Base-by-base conservation (phyloP, 2,797 vertebrate species). In the Helarctos malayanus region DNA sequence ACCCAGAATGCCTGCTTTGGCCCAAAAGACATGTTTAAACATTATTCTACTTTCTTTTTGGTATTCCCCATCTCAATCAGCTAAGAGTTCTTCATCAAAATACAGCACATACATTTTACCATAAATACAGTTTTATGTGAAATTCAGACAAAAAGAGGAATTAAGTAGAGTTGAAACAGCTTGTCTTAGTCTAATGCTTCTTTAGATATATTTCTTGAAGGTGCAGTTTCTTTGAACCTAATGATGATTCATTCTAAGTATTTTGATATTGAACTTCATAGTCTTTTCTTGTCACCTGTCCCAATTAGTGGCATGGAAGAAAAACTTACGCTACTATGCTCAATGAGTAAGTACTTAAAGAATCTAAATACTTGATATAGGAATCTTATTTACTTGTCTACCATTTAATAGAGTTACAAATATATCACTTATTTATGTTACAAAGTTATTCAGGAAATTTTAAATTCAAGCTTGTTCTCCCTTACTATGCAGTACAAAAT, bases 1-100 rank as follows among this genome's bases (percentile, higher is more conserved):
- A 97, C 61, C 95, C 29, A 92, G 84, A 92, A 83, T 73, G 59
- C 75, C 52, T 95, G n/a, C 63, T 88, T 83, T 93, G 84, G 56
- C 71, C 89, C n/a, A 84, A 38, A 11, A 93, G 65, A 73, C 18
- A 85, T 56, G 35, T 59, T 82, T 69, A 47, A 69, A 68, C 54
- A 68, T 52, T 73, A 79, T 63, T 82, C 3, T 16, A 23, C 32
- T 93, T 68, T 5, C 23, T 68, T 80, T 89, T 95, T 29, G 59
- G 7, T 73, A 90, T 89, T 85, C n/a, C 69, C 47, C 25, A 54
- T 47, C 7, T 45, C 23, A 83, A 3, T 1, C 23, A 94, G 76
- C 71, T 79, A 89, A 57, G 45, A 73, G 29, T 79, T 47, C 71
- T 79, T 47, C 61, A 92, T 52, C 9, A 56, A 83, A 88, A 90